These are phyloP conservation scores for Thaleichthys pacificus DNA, from an alignment of 2,797 vertebrate genomes.

Conservation along the genomic window DNA sequence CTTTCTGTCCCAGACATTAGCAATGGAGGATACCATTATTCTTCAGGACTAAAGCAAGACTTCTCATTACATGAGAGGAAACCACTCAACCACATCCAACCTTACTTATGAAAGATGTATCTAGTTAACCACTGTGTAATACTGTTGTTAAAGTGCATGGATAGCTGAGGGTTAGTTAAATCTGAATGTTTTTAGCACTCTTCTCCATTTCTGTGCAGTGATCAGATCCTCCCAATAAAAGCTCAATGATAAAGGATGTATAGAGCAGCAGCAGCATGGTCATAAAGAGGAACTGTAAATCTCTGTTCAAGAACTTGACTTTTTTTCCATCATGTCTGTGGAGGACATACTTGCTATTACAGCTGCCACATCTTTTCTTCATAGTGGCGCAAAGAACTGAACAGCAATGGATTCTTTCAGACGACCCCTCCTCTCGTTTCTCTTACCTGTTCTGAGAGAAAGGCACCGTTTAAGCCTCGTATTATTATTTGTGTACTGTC, in stretches of 20 bases:
- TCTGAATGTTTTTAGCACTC: slow-evolving; percentile 31
- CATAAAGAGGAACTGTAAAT: slow-evolving; percentile 62
- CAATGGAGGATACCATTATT: background rate
- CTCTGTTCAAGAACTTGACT: slow-evolving; percentile 54
- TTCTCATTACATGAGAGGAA: slow-evolving; percentile 40
- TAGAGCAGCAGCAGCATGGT: slow-evolving; percentile 53
- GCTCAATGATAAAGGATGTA: slow-evolving; percentile 63
- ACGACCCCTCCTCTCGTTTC: slow-evolving; percentile 50
- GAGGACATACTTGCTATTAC: slow-evolving; percentile 72
- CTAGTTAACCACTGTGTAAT: background rate
- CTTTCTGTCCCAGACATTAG: background rate
- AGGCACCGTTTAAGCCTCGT: slow-evolving; percentile 12
- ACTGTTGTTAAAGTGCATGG: slow-evolving; percentile 14
- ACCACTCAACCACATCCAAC: slow-evolving; percentile 18
- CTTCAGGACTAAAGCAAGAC: slow-evolving; percentile 21
- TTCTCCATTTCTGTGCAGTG: slow-evolving; percentile 40
- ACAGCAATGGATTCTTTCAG: slow-evolving; percentile 67
- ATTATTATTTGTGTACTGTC: slow-evolving; percentile 27
- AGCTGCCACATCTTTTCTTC: slow-evolving; percentile 80
- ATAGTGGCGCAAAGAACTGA: slow-evolving; percentile 72
- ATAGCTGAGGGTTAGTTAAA: slow-evolving; percentile 25
- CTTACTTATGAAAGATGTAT: slow-evolving; percentile 32
- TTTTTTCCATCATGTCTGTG: slow-evolving; percentile 63
- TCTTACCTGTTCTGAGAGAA: slow-evolving; percentile 17
- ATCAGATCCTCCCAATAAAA: slow-evolving; percentile 62